Base-by-base conservation (phyloP, 2,888 invertebrate genomes). In the Leptothorax acervorum region DNA sequence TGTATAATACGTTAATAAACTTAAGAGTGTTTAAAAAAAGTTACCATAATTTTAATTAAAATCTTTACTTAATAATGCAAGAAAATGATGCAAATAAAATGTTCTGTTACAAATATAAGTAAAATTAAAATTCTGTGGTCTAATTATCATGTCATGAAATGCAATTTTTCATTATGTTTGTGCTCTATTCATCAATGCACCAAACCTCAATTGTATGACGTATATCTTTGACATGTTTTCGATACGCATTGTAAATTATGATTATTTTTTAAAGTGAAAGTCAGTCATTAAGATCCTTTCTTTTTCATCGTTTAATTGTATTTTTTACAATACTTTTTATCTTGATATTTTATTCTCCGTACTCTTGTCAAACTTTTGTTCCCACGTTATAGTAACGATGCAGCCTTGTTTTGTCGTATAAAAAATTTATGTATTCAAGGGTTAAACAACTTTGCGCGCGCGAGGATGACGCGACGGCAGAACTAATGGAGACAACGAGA, bases 401-500 rank as follows among this genome's bases (percentile, higher is more conserved):
- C 28, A 53, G 53, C 45, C 42, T 68, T 55, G 39, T 57, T 66
- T 55, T 28, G 12, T 31, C 31, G 51, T 15, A 66, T 48, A 60
- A 70, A 70, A 70, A 79, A 70, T 70, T 35, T 42, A 60, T 60
- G 18, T 48, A 51, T 60, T 51, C 45, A 71, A 57, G 68, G 48
- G 35, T 51, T 51, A 48, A 39, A 48, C 39, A 70, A 81, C 45
- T 45, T 45, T 60, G 35, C 2, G 35, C n/a, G 35, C n/a, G 48
- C 35, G 35, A 70, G 35, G 35, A 65, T 18, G 71, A 60, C 48
- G 60, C 12, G 70, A 79, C 45, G 35, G 31, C 9, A 42, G 28
- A 71, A 51, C 60, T 81, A 60, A 70, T 71, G 66, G 60, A 81
- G 60, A 79, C 60, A 70, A 79, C 66, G 53, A 65, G 65, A 76